These are phyloP conservation scores for Lordiphosa collinella DNA, from an alignment of 1,140 invertebrate species.

Conservation along the genomic window DNA sequence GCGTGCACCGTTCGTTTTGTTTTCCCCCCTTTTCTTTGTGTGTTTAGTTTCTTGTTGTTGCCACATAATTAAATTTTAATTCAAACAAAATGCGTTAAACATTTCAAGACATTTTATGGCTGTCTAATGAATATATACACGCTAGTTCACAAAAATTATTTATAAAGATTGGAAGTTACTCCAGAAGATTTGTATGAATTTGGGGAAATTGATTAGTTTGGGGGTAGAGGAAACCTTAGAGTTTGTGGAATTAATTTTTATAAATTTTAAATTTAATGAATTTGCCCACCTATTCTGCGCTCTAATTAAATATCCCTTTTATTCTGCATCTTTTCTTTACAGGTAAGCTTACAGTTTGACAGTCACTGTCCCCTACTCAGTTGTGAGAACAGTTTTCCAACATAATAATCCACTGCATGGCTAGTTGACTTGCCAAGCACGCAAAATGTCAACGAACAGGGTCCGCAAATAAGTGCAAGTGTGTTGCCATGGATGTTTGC, in stretches of 20 bases:
- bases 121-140: slow-evolving; percentile 31
- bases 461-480: slow-evolving; percentile 62
- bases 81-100: slow-evolving; percentile 72
- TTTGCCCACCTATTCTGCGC: too few relatives aligned
- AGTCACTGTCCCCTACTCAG: not conserved
- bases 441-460: slow-evolving; percentile 8
- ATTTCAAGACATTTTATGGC: slow-evolving; percentile 64
- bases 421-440: slow-evolving; percentile 44
- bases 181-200: too few relatives aligned
- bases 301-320: slow-evolving; percentile 8
- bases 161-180: slow-evolving; percentile 2
- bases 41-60: slow-evolving; percentile 49
- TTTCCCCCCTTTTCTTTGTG: not conserved
- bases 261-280: too few relatives aligned
- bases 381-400: slow-evolving; percentile 9
- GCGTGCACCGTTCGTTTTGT: slow-evolving; percentile 5
- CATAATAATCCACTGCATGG: slow-evolving; percentile 12
- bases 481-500: slow-evolving; percentile 18
- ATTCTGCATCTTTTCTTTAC: slow-evolving; percentile 26
- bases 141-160: slow-evolving; percentile 9
- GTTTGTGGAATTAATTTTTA: too few relatives aligned
- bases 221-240: not conserved
- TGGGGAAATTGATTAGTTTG: too few relatives aligned
- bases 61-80: slow-evolving; percentile 76
- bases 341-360: slow-evolving; percentile 49